Conservation (phyloP, 2,797 vertebrate species). For the Eulemur albifrons region DNA sequence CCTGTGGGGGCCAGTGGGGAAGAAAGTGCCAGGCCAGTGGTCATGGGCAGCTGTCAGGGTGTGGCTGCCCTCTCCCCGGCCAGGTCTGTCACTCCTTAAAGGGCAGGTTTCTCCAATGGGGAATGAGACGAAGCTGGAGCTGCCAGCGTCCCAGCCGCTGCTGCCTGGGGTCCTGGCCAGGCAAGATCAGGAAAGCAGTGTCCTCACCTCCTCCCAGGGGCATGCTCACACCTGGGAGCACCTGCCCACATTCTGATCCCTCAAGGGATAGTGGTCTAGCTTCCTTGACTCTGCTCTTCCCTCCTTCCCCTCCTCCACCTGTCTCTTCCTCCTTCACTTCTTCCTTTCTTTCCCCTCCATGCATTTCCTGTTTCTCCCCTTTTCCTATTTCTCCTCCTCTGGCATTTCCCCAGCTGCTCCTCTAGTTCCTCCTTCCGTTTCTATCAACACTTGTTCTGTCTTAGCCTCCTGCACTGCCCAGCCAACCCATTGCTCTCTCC, state of each 20-base stretch:
- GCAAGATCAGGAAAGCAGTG: neutral
- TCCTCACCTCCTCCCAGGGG: neutral
- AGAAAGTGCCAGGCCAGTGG: neutral
- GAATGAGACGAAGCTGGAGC: neutral
- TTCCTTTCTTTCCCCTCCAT: neutral
- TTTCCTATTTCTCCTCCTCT: neutral
- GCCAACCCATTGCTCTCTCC: neutral
- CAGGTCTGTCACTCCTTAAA: neutral
- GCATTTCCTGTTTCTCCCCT: neutral
- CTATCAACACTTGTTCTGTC: neutral
- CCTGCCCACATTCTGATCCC: neutral
- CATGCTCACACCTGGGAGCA: no score
- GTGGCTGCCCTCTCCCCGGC: neutral
- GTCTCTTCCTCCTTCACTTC: neutral
- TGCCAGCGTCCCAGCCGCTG: neutral
- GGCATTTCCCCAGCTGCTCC: neutral
- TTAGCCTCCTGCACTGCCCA: neutral
- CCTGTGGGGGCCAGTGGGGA: neutral
- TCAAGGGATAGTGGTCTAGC: fast-evolving
- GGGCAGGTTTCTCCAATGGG: neutral
- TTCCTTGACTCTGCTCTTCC: no score
- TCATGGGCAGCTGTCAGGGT: neutral
- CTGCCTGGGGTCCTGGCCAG: neutral
- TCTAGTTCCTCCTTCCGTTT: neutral
- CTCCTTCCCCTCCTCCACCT: neutral